Conservation (phyloP, 2,113 vertebrate species). For the Miniopterus natalensis region DNA sequence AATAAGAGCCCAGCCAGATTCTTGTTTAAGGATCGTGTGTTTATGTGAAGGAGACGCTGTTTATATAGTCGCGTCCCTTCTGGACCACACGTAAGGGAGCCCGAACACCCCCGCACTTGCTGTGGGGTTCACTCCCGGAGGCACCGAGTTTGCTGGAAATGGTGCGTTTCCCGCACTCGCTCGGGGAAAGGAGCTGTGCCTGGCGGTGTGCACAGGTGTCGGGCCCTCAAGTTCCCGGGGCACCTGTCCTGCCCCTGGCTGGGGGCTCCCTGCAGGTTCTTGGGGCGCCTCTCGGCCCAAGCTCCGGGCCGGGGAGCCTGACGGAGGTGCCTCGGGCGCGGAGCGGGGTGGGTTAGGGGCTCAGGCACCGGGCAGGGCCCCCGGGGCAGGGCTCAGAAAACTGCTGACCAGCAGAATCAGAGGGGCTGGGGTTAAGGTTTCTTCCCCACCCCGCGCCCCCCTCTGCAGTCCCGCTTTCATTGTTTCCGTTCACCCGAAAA, state of each 20-base stretch:
- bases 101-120: background rate
- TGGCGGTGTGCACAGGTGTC: rapidly evolving
- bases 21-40: background rate
- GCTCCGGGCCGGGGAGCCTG: rapidly evolving
- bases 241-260: background rate
- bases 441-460: background rate
- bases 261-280: background rate
- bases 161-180: background rate
- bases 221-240: background rate
- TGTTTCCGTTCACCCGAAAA: background rate
- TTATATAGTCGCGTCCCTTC: background rate
- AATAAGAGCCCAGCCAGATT: background rate
- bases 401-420: background rate
- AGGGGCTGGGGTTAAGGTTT: rapidly evolving
- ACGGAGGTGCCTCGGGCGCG: no score
- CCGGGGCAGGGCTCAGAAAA: background rate
- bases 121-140: background rate
- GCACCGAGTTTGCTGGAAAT: background rate
- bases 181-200: no score
- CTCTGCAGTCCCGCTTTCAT: rapidly evolving
- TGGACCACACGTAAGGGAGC: background rate
- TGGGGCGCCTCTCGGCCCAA: background rate
- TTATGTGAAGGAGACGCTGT: background rate
- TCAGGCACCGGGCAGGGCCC: rapidly evolving
- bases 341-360: no score